phyloP scores from a whole-genome alignment of 2,888 invertebrate genomes.

The Philaethria dido region DNA sequence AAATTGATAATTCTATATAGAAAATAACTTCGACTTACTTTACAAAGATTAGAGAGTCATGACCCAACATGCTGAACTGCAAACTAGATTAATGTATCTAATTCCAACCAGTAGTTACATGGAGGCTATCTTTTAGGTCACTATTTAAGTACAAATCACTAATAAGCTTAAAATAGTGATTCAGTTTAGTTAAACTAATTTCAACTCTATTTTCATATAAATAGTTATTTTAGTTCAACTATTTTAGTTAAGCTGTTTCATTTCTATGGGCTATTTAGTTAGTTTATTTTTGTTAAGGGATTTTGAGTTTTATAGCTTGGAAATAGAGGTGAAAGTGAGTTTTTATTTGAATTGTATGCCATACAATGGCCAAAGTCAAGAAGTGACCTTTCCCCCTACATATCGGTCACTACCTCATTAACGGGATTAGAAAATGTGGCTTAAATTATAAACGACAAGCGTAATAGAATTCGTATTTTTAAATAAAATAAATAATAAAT shows the following conservation, averaged over 20 bases:
- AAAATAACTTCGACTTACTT: conserved; percentile 5
- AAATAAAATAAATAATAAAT: too few species aligned
- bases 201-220: not conserved
- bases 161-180: conserved; percentile 29
- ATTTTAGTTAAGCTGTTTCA: conserved; percentile 1
- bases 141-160: conserved; percentile 19
- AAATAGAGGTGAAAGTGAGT: conserved; percentile 10
- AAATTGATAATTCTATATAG: not conserved
- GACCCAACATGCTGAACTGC: conserved; percentile 17
- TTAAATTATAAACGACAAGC: conserved; percentile 25
- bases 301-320: conserved; percentile 6
- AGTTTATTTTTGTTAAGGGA: conserved; percentile 8
- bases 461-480: not conserved
- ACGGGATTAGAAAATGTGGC: conserved; percentile 58
- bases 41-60: conserved; percentile 20
- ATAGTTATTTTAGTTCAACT: not conserved
- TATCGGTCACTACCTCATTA: conserved; percentile 79
- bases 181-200: conserved; percentile 17
- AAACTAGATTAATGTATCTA: conserved; percentile 23
- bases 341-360: conserved; percentile 32
- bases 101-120: conserved; percentile 24
- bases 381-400: conserved; percentile 70
- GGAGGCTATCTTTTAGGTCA: conserved; percentile 22
- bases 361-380: conserved; percentile 55
- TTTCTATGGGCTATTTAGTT: not conserved